A percentile compares a stretch with the other conserved stretches of the same genome.
Conservation (phyloP, 2,797 vertebrate genomes). For the Orientallactaga sibirica region DNA sequence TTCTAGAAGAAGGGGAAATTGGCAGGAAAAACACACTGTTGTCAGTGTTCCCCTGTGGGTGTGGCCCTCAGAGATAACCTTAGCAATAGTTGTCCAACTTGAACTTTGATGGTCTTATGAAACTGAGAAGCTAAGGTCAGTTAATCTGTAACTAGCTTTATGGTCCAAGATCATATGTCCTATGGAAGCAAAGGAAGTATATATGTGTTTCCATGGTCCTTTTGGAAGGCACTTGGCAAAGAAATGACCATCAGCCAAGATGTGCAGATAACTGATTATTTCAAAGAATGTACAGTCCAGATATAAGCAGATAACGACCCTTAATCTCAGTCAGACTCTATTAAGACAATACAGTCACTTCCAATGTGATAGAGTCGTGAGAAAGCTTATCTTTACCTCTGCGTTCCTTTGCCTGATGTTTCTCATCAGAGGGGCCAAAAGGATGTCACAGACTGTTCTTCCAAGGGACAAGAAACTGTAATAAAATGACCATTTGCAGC, state of each 20-base stretch:
- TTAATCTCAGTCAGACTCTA: neutral
- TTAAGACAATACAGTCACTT: neutral
- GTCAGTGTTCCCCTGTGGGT: neutral
- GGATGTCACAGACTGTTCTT: conserved; percentile 14
- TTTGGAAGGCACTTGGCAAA: neutral
- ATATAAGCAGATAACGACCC: neutral
- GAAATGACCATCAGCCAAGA: neutral
- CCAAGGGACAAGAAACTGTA: conserved; percentile 35
- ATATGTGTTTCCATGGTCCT: neutral
- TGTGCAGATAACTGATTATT: neutral
- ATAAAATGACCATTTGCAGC: neutral
- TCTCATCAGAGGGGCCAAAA: neutral
- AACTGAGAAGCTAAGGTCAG: conserved; percentile 23
- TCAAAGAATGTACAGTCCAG: neutral
- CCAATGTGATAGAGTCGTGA: neutral
- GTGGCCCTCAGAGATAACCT: conserved; percentile 29
- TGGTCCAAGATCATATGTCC: conserved; percentile 55
- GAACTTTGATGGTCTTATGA: conserved; percentile 61
- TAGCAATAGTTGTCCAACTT: conserved; percentile 47
- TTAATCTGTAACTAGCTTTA: conserved; percentile 73
- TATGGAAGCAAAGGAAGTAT: conserved; percentile 42
- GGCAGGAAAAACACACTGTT: neutral
- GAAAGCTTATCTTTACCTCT: conserved; percentile 37
- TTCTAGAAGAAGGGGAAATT: neutral
- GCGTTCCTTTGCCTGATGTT: neutral